Conservation (phyloP, 2,888 invertebrate genomes). For the Caenorhabditis macrosperma region DNA sequence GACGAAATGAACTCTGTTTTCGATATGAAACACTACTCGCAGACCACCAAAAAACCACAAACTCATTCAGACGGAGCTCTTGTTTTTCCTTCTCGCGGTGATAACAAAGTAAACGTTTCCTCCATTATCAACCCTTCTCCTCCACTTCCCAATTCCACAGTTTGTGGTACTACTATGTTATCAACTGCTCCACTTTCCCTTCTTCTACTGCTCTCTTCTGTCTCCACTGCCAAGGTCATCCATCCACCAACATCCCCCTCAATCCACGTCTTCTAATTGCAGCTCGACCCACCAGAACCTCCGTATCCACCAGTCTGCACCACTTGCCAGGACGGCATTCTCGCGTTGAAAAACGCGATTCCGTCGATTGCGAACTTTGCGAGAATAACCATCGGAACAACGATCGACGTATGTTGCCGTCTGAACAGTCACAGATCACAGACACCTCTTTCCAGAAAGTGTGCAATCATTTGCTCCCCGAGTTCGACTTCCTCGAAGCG, state of each 20-base stretch:
- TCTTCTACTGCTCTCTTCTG: background rate
- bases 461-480: constrained; percentile 25
- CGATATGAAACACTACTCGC: background rate
- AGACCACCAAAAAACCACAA: background rate
- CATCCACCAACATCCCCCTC: background rate
- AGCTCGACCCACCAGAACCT: constrained; percentile 5
- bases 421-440: background rate
- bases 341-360: constrained; percentile 30
- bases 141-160: background rate
- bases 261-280: background rate
- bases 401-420: constrained; percentile 2
- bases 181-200: background rate
- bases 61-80: background rate
- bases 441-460: constrained; percentile 22
- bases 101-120: too few species aligned
- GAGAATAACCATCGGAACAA: constrained; percentile 20
- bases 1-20: background rate
- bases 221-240: background rate
- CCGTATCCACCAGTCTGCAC: constrained; percentile 21
- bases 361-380: constrained; percentile 27
- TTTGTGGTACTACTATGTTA: too few species aligned
- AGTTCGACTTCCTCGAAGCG: constrained; percentile 40
- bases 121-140: background rate
- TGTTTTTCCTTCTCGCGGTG: background rate
- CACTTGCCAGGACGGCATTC: constrained; percentile 31